These are phyloP conservation scores for Oncorhynchus mykiss DNA, from an alignment of 2,113 vertebrate species.

Conservation along the genomic window DNA sequence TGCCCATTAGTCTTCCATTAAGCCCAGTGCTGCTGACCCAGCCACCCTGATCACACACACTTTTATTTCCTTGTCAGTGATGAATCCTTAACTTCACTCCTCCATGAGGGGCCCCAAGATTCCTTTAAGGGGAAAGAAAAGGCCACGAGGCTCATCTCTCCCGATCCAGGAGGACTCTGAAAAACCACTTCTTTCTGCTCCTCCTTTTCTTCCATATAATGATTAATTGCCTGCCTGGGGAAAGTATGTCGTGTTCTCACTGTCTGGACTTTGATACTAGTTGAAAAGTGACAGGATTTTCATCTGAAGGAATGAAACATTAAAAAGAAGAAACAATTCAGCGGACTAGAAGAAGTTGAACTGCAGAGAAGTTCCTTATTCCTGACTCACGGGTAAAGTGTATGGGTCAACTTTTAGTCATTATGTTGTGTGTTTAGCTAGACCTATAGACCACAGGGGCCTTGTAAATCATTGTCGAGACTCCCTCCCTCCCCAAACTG, in stretches of 20 bases:
- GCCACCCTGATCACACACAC: conserved; percentile 54
- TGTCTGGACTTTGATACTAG: conserved; percentile 31
- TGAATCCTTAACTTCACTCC: conserved; percentile 51
- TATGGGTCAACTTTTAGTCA: conserved; percentile 23
- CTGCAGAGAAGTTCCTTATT: neutral
- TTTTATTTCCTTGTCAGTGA: conserved; percentile 65
- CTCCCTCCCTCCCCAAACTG: conserved; percentile 4
- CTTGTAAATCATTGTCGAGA: conserved; percentile 15
- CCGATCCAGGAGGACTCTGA: conserved; percentile 47
- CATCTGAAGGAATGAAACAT: conserved; percentile 9
- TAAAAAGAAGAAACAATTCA: neutral
- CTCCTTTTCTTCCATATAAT: conserved; percentile 33
- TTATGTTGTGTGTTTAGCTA: conserved; percentile 23
- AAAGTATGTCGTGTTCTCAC: conserved; percentile 44
- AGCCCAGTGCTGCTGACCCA: conserved; percentile 47
- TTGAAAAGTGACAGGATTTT: conserved; percentile 18
- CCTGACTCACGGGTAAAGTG: neutral
- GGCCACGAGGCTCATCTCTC: conserved; percentile 54
- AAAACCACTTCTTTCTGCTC: conserved; percentile 39
- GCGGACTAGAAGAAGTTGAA: neutral
- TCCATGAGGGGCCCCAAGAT: conserved; percentile 36
- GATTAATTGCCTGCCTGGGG: conserved; percentile 11
- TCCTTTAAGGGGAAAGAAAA: conserved; percentile 45
- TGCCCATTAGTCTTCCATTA: conserved; percentile 73
- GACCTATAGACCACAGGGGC: conserved; percentile 9